phyloP scores from a whole-genome alignment of 2,888 invertebrate species.

The Phytoseiulus persimilis region DNA sequence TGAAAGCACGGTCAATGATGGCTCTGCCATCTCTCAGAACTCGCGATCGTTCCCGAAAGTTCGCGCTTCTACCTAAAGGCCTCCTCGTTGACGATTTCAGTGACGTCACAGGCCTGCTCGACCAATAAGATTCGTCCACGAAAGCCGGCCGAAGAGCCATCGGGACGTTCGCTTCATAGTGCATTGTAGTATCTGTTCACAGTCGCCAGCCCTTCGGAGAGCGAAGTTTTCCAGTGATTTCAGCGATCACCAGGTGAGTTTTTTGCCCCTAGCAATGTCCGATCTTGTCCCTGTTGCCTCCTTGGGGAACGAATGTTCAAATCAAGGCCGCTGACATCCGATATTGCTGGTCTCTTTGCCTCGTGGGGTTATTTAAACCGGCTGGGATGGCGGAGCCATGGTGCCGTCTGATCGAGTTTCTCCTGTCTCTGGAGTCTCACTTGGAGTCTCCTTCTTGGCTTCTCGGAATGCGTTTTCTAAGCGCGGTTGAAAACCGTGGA shows the following conservation, averaged over 20 bases:
- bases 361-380: background rate
- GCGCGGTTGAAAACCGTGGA: too few species aligned
- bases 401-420: background rate
- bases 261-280: background rate
- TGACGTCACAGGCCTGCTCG: constrained; percentile 8
- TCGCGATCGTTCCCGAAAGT: background rate
- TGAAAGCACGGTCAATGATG: too few species aligned
- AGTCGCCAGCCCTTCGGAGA: background rate
- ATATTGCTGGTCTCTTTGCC: background rate
- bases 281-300: background rate
- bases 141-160: constrained; percentile 36
- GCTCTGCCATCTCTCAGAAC: background rate
- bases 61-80: background rate
- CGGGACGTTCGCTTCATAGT: constrained; percentile 1
- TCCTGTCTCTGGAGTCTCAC: background rate
- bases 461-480: too few species aligned
- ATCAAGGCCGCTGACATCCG: background rate
- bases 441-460: background rate
- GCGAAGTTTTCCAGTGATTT: constrained; percentile 5
- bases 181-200: background rate
- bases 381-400: background rate
- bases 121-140: constrained; percentile 38
- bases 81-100: background rate
- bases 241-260: background rate
- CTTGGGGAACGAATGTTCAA: background rate